Conservation (phyloP, 2,888 invertebrate genomes). For the Oligia strigilis region DNA sequence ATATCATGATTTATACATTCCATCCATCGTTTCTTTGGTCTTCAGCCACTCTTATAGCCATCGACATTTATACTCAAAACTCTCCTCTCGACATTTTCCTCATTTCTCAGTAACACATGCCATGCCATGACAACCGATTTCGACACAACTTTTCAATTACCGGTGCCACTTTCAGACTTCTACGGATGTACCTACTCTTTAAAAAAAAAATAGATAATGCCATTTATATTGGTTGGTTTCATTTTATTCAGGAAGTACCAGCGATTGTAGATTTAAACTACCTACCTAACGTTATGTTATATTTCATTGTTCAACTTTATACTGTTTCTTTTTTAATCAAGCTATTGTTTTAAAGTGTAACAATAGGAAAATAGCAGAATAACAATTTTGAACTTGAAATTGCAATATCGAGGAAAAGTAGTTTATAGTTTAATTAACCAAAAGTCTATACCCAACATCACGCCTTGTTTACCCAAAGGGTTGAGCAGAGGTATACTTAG, state of each 20-base stretch:
- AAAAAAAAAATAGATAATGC: too few species aligned
- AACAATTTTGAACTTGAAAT: not conserved
- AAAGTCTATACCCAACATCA: not conserved
- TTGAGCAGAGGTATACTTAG: not conserved
- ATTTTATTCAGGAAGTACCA: conserved; percentile 12
- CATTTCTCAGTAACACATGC: too few species aligned
- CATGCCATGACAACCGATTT: too few species aligned
- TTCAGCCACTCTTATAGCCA: too few species aligned
- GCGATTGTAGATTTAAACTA: not conserved
- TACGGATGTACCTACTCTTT: not conserved
- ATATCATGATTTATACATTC: too few species aligned
- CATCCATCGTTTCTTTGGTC: too few species aligned
- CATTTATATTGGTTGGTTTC: conserved; percentile 1
- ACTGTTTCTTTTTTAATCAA: not conserved
- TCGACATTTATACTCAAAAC: too few species aligned
- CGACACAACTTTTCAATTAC: too few species aligned
- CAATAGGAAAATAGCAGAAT: not conserved
- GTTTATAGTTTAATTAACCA: not conserved
- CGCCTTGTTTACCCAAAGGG: not conserved
- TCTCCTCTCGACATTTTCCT: too few species aligned
- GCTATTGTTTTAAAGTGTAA: not conserved
- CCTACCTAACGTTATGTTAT: not conserved
- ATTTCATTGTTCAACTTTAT: not conserved
- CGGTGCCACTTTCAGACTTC: not conserved
- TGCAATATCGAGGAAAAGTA: not conserved